Evolutionary conservation across 2,113 vertebrate species (phyloP).

Genomic region (Callithrix jacchus): DNA sequence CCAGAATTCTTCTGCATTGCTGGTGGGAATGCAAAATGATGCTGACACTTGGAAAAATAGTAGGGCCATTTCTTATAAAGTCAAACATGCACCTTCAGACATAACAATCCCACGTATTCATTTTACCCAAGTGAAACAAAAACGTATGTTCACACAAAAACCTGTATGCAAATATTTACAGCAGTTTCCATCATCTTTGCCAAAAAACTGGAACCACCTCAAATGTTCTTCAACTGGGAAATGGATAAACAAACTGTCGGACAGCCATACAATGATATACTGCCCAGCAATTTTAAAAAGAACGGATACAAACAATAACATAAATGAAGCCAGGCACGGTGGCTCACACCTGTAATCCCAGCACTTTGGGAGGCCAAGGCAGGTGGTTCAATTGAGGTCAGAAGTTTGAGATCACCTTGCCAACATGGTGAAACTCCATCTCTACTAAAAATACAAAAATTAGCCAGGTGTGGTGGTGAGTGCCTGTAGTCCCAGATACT

Average conservation of each 20-base stretch:
- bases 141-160: background rate
- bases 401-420: no score
- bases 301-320: background rate
- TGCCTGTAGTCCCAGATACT: no score
- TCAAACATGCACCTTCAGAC: background rate
- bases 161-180: background rate
- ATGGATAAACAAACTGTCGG: background rate
- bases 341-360: no score
- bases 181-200: background rate
- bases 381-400: no score
- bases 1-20: background rate
- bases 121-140: conserved; percentile 2
- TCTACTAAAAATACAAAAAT: no score
- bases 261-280: background rate
- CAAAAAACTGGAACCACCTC: background rate
- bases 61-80: background rate
- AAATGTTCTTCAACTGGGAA: background rate
- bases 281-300: background rate
- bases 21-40: background rate
- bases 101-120: background rate
- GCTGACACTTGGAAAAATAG: background rate
- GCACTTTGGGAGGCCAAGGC: no score
- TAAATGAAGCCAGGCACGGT: background rate
- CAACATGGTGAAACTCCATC: no score
- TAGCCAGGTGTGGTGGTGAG: no score